Conservation (phyloP, 2,113 vertebrate genomes). For the Azemiops feae region DNA sequence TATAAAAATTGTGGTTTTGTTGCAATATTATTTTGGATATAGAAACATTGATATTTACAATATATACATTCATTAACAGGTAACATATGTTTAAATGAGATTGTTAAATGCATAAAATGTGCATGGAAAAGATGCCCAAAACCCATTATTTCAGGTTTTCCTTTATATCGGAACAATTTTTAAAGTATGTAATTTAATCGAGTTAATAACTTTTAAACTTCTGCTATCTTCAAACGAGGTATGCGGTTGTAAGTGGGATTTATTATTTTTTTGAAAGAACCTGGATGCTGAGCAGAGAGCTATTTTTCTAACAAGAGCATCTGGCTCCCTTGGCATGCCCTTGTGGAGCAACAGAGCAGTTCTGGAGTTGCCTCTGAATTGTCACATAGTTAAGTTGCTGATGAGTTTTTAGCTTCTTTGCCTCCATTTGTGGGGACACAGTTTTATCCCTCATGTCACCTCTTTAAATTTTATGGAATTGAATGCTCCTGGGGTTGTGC, state of each 20-base stretch:
- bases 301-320: conserved; percentile 71
- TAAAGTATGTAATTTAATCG: conserved; percentile 23
- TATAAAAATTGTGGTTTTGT: conserved; percentile 31
- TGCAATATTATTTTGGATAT: not conserved
- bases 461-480: not conserved
- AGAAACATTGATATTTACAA: conserved; percentile 23
- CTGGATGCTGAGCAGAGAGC: conserved; percentile 54
- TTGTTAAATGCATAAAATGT: conserved; percentile 33
- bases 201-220: conserved; percentile 1
- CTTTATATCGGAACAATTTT: not conserved
- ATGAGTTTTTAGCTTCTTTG: conserved; percentile 53
- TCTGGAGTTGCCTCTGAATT: conserved; percentile 55
- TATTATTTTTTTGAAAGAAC: conserved; percentile 43
- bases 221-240: not conserved
- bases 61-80: conserved; percentile 2
- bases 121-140: not conserved
- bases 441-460: not conserved
- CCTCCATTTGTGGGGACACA: not conserved
- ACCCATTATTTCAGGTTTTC: not conserved
- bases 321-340: conserved; percentile 68
- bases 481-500: not conserved
- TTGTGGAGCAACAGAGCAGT: conserved; percentile 43
- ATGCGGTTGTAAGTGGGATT: conserved; percentile 14
- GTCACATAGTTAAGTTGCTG: conserved; percentile 55
- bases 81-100: conserved; percentile 22